phyloP scores from a whole-genome alignment of 2,797 vertebrate species.

The Adelosebastes latens region DNA sequence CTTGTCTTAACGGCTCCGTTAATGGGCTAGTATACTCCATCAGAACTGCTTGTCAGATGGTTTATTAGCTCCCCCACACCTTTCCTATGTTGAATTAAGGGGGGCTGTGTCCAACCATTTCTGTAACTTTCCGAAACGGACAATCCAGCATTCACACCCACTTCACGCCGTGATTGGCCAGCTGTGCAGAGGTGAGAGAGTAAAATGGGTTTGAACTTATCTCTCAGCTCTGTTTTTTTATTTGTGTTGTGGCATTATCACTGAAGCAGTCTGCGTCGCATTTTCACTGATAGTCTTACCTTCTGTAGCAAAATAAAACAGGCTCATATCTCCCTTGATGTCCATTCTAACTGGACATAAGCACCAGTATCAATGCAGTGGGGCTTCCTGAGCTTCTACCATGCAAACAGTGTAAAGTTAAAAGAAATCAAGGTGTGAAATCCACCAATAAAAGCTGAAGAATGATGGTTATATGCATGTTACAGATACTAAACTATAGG shows the following conservation, averaged over 20 bases:
- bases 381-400: background rate
- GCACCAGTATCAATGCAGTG: background rate
- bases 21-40: background rate
- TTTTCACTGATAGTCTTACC: background rate
- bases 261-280: background rate
- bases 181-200: background rate
- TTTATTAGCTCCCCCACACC: background rate
- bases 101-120: background rate
- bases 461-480: slow-evolving; percentile 70
- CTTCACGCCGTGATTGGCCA: background rate
- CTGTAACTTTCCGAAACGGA: background rate
- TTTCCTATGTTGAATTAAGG: background rate
- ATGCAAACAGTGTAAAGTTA: slow-evolving; percentile 22
- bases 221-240: background rate
- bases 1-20: too few relatives aligned
- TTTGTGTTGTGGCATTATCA: background rate
- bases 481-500: slow-evolving; percentile 51
- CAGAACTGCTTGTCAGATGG: background rate
- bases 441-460: slow-evolving; percentile 31
- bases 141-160: background rate
- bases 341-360: background rate
- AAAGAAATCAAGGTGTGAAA: slow-evolving; percentile 8
- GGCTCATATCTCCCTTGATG: background rate
- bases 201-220: background rate
- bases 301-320: background rate